Conservation (phyloP, 2,797 vertebrate genomes). For the Phataginus tricuspis region DNA sequence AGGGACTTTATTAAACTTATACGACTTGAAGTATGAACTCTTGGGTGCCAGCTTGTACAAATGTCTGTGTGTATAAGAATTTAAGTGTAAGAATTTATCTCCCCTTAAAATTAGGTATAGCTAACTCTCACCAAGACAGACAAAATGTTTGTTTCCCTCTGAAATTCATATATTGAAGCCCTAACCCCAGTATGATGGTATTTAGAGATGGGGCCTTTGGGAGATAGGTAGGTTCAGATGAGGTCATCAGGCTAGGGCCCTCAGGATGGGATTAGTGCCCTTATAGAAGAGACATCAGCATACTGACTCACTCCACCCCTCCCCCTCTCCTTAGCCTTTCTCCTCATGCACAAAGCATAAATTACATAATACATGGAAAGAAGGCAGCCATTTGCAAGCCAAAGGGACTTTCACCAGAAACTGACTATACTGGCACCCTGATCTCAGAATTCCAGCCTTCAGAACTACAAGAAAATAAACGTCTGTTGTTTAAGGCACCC, state of each 20-base stretch:
- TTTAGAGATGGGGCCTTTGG: background rate
- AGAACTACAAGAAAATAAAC: background rate
- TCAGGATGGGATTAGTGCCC: background rate
- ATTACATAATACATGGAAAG: background rate
- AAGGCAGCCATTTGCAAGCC: background rate
- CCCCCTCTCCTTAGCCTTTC: fast-evolving
- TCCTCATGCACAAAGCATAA: background rate
- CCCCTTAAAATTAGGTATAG: background rate
- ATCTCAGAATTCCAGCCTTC: background rate
- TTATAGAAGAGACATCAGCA: background rate
- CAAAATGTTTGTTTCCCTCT: background rate
- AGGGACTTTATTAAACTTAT: background rate
- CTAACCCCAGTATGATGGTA: background rate
- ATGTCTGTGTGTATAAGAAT: background rate
- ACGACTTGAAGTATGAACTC: background rate
- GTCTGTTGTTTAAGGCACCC: background rate
- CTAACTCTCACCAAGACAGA: background rate
- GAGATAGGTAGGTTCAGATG: background rate
- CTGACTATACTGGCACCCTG: background rate
- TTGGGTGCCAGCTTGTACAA: background rate
- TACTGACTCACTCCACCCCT: background rate
- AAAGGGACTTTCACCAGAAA: background rate
- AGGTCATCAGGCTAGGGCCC: background rate
- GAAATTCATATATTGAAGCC: background rate
- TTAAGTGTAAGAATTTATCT: background rate